Conservation (phyloP, 2,888 invertebrate species). For the Sialis fuliginosa region DNA sequence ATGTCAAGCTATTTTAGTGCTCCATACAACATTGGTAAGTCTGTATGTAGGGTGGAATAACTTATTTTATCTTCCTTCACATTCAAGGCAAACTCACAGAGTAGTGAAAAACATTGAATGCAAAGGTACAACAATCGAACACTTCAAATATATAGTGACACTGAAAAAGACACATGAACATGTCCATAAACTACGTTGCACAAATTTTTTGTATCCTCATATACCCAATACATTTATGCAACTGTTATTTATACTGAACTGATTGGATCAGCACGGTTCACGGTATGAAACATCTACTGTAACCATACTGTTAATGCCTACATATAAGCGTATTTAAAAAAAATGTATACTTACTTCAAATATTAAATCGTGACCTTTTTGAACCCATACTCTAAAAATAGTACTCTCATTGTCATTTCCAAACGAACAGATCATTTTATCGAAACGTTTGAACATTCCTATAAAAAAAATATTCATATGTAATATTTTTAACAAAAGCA, state of each 20-base stretch:
- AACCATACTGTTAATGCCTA: not conserved
- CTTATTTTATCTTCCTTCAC: no score
- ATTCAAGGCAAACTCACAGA: no score
- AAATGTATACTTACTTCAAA: conserved; percentile 40
- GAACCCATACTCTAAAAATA: conserved; percentile 96
- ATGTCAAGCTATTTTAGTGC: no score
- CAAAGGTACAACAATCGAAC: no score
- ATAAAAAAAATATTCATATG: conserved; percentile 12
- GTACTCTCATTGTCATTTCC: conserved; percentile 80
- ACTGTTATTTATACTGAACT: not conserved
- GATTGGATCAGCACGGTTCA: not conserved
- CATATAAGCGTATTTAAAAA: not conserved
- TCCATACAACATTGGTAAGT: no score
- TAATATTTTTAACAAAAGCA: not conserved
- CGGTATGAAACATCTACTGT: not conserved
- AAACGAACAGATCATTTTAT: conserved; percentile 92
- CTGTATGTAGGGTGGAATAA: no score
- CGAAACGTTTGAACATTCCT: conserved; percentile 97
- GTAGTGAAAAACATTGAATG: no score
- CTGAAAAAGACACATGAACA: no score
- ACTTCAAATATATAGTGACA: no score
- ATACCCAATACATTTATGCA: not conserved
- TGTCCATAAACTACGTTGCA: not conserved
- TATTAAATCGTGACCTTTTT: conserved; percentile 89
- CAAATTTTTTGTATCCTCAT: not conserved